These are phyloP conservation scores for Ochotona curzoniae DNA, from an alignment of 2,113 vertebrate species.

Conservation along the genomic window DNA sequence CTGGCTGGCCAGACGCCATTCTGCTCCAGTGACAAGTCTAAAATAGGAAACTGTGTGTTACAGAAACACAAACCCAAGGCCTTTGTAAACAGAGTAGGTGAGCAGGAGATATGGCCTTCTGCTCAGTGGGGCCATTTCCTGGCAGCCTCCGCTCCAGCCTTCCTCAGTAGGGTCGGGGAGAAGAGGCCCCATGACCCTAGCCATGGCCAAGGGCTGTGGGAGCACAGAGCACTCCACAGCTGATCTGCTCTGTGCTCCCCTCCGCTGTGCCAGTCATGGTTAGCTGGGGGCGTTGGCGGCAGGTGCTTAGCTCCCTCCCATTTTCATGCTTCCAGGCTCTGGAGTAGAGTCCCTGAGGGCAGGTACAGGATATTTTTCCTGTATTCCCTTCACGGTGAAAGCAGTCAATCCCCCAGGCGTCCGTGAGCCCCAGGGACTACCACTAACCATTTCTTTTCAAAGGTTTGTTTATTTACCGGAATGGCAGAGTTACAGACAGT, in stretches of 20 bases:
- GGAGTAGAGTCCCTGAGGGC: too few relatives aligned
- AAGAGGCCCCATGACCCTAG: neutral
- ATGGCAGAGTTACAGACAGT: too few relatives aligned
- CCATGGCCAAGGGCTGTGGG: neutral
- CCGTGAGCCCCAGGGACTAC: neutral
- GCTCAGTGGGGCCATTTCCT: neutral
- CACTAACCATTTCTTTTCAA: too few relatives aligned
- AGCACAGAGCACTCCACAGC: too few relatives aligned
- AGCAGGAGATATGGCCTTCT: neutral
- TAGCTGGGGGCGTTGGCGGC: neutral
- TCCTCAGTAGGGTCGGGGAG: neutral
- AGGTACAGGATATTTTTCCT: neutral
- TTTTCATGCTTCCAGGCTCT: neutral
- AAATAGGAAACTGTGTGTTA: slow-evolving; percentile 63
- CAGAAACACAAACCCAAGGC: slow-evolving; percentile 59
- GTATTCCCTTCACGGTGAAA: neutral
- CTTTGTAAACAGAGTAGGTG: neutral
- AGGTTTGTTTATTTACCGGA: too few relatives aligned
- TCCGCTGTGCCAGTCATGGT: neutral
- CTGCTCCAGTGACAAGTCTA: slow-evolving; percentile 54
- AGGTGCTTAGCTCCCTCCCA: neutral
- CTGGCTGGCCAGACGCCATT: slow-evolving; percentile 43
- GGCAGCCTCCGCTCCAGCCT: neutral
- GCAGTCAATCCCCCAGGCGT: neutral
- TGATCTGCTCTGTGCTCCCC: too few relatives aligned